Evolutionary conservation across 2,797 vertebrate genomes (phyloP), one percentile per base, ranked within the genome.

Genomic region (Diceros bicornis): DNA sequence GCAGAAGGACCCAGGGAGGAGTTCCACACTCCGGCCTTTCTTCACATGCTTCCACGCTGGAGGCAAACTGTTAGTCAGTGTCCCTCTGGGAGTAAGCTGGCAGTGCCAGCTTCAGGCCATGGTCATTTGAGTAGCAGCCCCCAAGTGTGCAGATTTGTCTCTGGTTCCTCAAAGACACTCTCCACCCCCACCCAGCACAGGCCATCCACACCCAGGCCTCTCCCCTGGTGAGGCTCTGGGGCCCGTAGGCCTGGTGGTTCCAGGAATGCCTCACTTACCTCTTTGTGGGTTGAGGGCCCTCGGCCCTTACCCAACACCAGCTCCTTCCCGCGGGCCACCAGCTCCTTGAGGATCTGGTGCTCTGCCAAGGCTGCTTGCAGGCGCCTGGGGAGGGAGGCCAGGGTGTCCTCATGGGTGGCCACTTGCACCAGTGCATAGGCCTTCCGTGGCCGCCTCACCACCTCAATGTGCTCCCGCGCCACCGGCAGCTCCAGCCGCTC

Each of bases 311-410:
- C 96, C 89, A 93, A 34, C 14, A 95, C 91, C 66, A 97, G 93
- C 13, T 13, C 93, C 86, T 98, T 97, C 18, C 98, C 98, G 0
- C 44, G 96, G 34, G 88, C 97, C 18, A 44, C 96, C 57, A 98
- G 96, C 66, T 98, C 98, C 83, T 89, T 75, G 34, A n/a, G 10
- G 21, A 98, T 69, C 3, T 68, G 71, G 44, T 97, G 92, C 57
- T 98, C 97, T 75, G 98, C 97, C 1, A 86, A 27, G 62, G 97
- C 97, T 0, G 69, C 50, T 50, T 88, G 98, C 29, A 98, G 95
- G 68, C 97, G 97, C 82, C 77, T 55, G 79, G 94, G 74, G 6
- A 74, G 89, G 4, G 69, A 72, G 78, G 97, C 96, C 74, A 97
- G 52, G 21, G 1, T 0, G 37, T 55, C 27, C 41, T 61, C 29